Evolutionary conservation across 2,797 vertebrate species (phyloP).

Genomic region (Onychomys arenicola): DNA sequence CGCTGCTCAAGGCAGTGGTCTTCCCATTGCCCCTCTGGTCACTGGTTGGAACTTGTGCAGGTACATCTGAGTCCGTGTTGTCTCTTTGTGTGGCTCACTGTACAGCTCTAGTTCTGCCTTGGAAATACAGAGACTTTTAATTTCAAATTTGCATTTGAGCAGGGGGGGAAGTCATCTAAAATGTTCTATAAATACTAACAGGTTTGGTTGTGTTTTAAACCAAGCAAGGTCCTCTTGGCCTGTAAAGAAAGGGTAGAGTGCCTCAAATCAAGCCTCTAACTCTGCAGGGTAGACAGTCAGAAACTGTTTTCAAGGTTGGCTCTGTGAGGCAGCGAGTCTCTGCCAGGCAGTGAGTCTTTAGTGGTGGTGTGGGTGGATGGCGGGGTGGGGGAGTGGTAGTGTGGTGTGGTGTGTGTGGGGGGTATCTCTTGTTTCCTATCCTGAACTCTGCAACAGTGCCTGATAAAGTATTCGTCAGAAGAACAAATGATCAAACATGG

Average conservation of each 20-base stretch:
- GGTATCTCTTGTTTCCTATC: not conserved
- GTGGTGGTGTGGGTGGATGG: no score
- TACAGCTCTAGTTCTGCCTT: conserved; percentile 63
- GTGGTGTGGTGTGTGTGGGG: not conserved
- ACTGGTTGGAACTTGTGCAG: not conserved
- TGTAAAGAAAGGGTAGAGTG: not conserved
- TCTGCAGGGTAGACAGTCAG: not conserved
- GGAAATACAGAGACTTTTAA: conserved; percentile 49
- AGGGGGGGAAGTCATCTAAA: not conserved
- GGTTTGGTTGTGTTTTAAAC: not conserved
- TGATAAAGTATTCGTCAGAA: not conserved
- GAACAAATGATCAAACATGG: not conserved
- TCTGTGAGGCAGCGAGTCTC: not conserved
- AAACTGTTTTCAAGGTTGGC: not conserved
- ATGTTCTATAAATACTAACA: not conserved
- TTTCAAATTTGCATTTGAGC: conserved; percentile 29
- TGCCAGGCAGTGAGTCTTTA: not conserved
- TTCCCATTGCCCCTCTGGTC: not conserved
- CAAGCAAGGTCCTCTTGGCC: not conserved
- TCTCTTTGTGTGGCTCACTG: conserved; percentile 37
- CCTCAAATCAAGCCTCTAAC: not conserved
- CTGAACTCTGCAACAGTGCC: not conserved
- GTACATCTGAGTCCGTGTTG: not conserved
- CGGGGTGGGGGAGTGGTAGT: no score
- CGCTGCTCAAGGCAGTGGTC: not conserved